Base-by-base conservation (phyloP, 1,140 invertebrate genomes). In the Aporrectodea caliginosa region DNA sequence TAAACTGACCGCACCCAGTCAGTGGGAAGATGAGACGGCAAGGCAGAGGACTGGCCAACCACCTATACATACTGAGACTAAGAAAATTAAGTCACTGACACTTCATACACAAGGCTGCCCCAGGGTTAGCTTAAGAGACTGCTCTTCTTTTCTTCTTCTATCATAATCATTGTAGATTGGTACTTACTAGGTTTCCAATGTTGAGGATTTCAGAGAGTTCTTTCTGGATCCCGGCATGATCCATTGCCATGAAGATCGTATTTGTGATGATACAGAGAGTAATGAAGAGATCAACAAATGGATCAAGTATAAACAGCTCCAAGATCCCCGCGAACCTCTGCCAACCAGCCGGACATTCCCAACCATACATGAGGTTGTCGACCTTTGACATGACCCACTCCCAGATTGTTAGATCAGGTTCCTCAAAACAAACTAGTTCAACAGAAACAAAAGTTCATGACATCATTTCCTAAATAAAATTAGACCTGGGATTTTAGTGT, bases 201-300 rank as follows among this genome's bases (percentile, higher is more conserved):
- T 79, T 79, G 1, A 88, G 91, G 22, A 93, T 91, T 79, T 89
- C 91, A 72, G 95, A 93, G 12, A 87, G 79, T 0, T 71, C 77
- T 12, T 83, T 73, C 22, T 83, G 77, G 94, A 97, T 97, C 82
- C 94, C 93, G 88, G 98, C 93, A 88, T 98, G 95, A 89, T 98
- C 96, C 86, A 98, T 90, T 16, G 96, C 95, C 96, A 99, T 98
- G 89, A 98, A 97, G 81, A 98, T 90, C 0, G 97, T 98, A 87
- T 99, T 99, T 81, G 98, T 93, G 72, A 98, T 94, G 89, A 99
- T 99, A 89, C 96, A 98, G 71, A 98, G 90, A 16, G 96, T 98
- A 87, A 99, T 98, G 89, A 98, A 98, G 78, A 98, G 90, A 88
- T 99, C 97, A 82, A 98, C 94, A 87, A 98, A 99, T 2, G 97